phyloP scores from a whole-genome alignment of 2,797 vertebrate genomes.

The Centropyge bicolor region DNA sequence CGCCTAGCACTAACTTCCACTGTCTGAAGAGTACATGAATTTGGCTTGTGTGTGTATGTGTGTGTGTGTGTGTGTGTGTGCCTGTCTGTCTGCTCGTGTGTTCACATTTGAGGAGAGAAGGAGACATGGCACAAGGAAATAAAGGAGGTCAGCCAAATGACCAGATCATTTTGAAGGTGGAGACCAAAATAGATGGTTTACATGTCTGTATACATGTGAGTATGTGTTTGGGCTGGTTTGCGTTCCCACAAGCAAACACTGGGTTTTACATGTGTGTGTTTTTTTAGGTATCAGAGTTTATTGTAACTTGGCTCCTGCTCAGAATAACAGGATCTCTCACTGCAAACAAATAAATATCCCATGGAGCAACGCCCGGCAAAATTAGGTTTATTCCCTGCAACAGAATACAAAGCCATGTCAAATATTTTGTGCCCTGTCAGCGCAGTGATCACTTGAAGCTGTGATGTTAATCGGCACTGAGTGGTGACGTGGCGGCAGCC shows the following conservation, averaged over 20 bases:
- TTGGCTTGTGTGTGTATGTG: constrained; percentile 36
- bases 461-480: constrained; percentile 55
- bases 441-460: constrained; percentile 48
- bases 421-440: constrained; percentile 61
- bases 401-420: constrained; percentile 10
- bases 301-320: constrained; percentile 23
- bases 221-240: constrained; percentile 14
- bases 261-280: constrained; percentile 30
- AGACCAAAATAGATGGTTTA: constrained; percentile 27
- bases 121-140: constrained; percentile 39
- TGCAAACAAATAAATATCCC: constrained; percentile 23
- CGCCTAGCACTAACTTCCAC: constrained; percentile 74
- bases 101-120: constrained; percentile 24
- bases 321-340: constrained; percentile 21
- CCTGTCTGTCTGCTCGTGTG: constrained; percentile 19
- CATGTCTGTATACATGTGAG: not conserved
- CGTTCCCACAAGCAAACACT: constrained; percentile 38
- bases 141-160: constrained; percentile 33
- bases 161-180: constrained; percentile 17
- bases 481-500: constrained; percentile 79
- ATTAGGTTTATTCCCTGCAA: constrained; percentile 24
- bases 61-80: constrained; percentile 23
- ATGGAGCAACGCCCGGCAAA: not conserved
- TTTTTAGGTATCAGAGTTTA: constrained; percentile 40
- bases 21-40: constrained; percentile 54